Evolutionary conservation across 2,888 invertebrate genomes (phyloP), one percentile per base, ranked within the genome.

Genomic region (Phaonia tiefii): DNA sequence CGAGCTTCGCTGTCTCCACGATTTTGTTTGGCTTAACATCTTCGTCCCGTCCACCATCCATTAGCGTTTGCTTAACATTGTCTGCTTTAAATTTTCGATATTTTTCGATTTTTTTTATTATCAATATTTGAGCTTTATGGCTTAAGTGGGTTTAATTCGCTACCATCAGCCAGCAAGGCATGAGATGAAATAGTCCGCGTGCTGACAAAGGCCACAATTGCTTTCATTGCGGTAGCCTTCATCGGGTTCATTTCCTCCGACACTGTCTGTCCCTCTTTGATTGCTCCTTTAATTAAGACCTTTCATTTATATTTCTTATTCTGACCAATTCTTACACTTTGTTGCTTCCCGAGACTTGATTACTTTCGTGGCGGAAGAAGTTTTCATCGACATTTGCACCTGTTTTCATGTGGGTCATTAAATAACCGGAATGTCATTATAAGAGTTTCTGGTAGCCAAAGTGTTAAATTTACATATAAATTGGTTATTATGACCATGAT

Each of bases 81-180:
- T 42, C 26, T 42, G 67, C 31, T 58, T 70, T 65, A 31, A 42
- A 54, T 54, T 49, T 26, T 3, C 56, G 22, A 13, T 13, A 17
- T 20, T 49, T 49, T 60, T 56, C 66, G 66, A 75, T 75, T 60
- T 46, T 75, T n/a, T n/a, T n/a, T n/a, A n/a, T n/a, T 69, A 76
- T 65, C 63, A 75, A 73, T 72, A 69, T 76, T 76, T 76, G 31
- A 80, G 80, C 76, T 69, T 75, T 69, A 63, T 69, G 80, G 72
- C 75, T 80, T 73, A 80, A 75, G 76, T 76, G 72, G 56, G 74
- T 73, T 76, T 69, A 73, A 69, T 80, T 67, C 75, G 37, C 58
- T 17, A 39, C 25, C 31, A 31, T 8, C 31, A n/a, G 20, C 2
- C 49, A n/a, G n/a, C 8, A 17, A 51, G 15, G 70, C 75, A 17